Evolutionary conservation across 2,113 vertebrate genomes (phyloP), one percentile per base, ranked within the genome.

Genomic region (Oncorhynchus masou): DNA sequence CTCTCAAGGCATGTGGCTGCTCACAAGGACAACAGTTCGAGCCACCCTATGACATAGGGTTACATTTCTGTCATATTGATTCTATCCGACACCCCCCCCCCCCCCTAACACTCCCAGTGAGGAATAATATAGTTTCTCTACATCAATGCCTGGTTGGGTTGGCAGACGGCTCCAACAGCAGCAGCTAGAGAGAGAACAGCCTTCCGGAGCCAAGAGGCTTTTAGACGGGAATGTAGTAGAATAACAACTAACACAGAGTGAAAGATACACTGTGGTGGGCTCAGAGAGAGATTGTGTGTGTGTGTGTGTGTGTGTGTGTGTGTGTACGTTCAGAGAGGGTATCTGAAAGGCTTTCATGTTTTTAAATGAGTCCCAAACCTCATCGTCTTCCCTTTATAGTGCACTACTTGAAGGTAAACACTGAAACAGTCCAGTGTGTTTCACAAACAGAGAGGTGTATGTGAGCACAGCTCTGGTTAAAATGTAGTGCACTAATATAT

Each of bases 111-210:
- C 45, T 27, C 69, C 27, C 22, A 22, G 62, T 59, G 62, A 74
- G 79, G 20, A 81, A 79, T 74, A 76, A 81, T 76, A 74, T 19
- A 19, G 62, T 27, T 45, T 76, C 71, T 80, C 49, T 74, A 70
- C 24, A 48, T 78, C 4, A 72, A 54, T 24, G 39, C 51, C 34
- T 70, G n/a, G n/a, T 51, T 60, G 75, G 24, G 59, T 62, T 54
- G 51, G 16, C 54, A 74, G 25, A 15, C 4, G 8, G 19, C 45
- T 20, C 66, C 57, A 72, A 77, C 68, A 69, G 74, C 68, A 82
- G 34, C 65, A 69, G 71, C 16, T 24, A 24, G n/a, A 39, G 60
- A 65, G n/a, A 24, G 25, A 9, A 60, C 71, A 64, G 69, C 48
- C n/a, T 22, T 68, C 59, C 7, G 66, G 72, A 73, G 34, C 65